A percentile compares a stretch with the other conserved stretches of the same genome.
Evolutionary conservation across 2,113 vertebrate genomes (phyloP).

Genomic region (Callaeas wilsoni): DNA sequence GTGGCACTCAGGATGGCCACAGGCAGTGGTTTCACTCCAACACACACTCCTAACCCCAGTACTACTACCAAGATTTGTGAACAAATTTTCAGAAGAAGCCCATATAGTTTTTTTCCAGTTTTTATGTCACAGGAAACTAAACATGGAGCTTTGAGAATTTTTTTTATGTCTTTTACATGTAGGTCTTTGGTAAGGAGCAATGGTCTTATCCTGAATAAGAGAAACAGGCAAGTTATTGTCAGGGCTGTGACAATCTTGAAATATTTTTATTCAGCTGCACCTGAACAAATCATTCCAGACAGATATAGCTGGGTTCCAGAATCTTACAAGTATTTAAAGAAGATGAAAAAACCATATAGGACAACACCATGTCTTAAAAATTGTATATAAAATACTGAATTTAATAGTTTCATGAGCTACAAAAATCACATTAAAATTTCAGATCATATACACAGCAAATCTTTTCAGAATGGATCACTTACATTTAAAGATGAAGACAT

Average conservation of each 20-base stretch:
- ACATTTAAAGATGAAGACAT: background rate
- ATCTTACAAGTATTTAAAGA: background rate
- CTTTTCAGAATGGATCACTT: background rate
- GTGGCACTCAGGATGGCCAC: background rate
- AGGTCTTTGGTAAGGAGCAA: background rate
- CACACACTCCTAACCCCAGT: background rate
- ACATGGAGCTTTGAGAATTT: background rate
- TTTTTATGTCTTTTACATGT: background rate
- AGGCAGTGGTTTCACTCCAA: background rate
- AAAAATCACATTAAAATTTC: background rate
- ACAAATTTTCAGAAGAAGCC: background rate
- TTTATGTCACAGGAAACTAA: background rate
- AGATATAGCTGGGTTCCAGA: background rate
- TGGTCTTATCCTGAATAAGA: background rate
- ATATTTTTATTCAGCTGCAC: background rate
- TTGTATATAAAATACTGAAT: background rate
- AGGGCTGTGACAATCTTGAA: background rate
- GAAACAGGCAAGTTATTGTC: background rate
- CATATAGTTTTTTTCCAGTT: background rate
- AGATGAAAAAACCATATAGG: background rate
- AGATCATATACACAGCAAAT: background rate
- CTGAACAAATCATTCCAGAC: background rate
- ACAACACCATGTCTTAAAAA: background rate
- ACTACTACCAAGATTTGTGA: background rate
- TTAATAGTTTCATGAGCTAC: background rate